Evolutionary conservation across 1,140 invertebrate species (phyloP), one percentile per base, ranked within the genome.

Genomic region (Eulimnadia texana): DNA sequence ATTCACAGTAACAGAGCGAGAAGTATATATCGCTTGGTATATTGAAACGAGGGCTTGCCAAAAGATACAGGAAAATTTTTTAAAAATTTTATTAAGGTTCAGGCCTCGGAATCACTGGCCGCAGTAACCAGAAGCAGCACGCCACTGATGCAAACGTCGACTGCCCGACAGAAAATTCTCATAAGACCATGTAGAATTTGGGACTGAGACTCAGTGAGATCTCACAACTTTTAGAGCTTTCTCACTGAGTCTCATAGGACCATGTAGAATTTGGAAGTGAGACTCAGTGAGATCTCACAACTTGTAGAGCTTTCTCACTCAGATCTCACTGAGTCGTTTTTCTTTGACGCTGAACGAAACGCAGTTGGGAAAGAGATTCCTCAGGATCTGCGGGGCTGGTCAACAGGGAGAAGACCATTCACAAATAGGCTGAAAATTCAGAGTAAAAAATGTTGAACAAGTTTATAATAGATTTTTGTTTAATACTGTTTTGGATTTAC

Each of bases 401-500:
- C 55, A 25, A 58, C 23, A 22, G 28, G 23, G 27, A 27, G 55
- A 16, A 33, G 42, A 16, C 55, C 55, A 19, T 19, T 58, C 22
- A 58, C 55, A 19, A 58, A 19, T 6, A 58, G 28, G 1, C 55
- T 58, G 53, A 10, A 58, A 49, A 58, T 58, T 25, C 3, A 13
- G 11, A 54, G 28, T 23, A 23, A 50, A 19, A 50, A 50, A 50
- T n/a, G 1, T 1, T 50, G 19, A 53, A 1, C 25, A 53, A 53
- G 19, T 23, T 53, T 2, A 0, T 20, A 10, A 53, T 6, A 53
- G 25, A 10, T 10, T 24, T 54, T n/a, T n/a, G n/a, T n/a, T 10
- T 10, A 24, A 13, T 58, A 27, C 19, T 16, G 20, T 58, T 19
- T 42, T 16, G 19, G 23, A 1, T 58, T 42, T 10, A 16, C 9